Evolutionary conservation across 2,797 vertebrate genomes (phyloP), one percentile per base, ranked within the genome.

Genomic region (Rhabdophis nuchalis): DNA sequence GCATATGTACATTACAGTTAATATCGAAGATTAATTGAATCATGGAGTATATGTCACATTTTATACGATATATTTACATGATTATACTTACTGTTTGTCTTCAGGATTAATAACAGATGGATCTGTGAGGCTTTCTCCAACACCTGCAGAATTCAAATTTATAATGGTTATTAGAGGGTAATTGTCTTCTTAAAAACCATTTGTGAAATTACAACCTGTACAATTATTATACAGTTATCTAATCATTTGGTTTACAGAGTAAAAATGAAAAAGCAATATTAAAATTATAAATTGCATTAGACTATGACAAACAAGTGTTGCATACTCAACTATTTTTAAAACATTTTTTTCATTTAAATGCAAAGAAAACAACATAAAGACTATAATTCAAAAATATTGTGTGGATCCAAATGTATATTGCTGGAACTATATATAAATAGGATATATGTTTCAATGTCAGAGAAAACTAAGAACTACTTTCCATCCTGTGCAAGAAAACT

Each of bases 91-190:
- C 99, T 98, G 98, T 96, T 98, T 98, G 94, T 98, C 98, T 91
- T 98, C 98, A 56, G 98, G 98, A 97, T 98, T 98, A 96, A 99
- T 98, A 95, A 99, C 98, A 92, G 99, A 99, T 87, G 99, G 99
- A 95, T 99, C 99, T 50, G 99, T 99, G 96, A 99, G 98, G 92
- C 98, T 98, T 95, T 98, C 98, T 92, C 98, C 98, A 92, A 99
- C 99, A 96, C 99, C 99, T 99, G 93, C 88, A 96, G 96, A 89
- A 96, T 96, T 46, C 95, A 94, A 92, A 97, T 77, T 94, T 95
- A 96, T 6, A 95, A 88, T 91, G 87, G 77, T 1, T 93, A 52
- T 96, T 94, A 95, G 36, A 89, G 92, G 92, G 13, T 3, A 89
- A 92, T 3, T 12, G 7, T 86, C 25, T 52, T 90, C 58, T 0